Base-by-base conservation (phyloP, 2,797 vertebrate species). In the Helicolenus hilgendorfi region DNA sequence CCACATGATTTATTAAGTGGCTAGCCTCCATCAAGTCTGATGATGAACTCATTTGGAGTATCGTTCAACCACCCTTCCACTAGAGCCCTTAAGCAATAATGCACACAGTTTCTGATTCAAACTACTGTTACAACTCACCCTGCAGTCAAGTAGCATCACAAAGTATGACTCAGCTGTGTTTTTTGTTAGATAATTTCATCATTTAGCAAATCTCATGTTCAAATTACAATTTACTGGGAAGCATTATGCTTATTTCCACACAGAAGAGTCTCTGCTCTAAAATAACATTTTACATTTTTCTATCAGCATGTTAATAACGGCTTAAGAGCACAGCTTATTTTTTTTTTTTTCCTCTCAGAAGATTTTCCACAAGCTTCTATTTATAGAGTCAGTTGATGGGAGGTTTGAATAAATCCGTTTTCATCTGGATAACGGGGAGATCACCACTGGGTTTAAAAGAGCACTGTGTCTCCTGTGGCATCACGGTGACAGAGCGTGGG, bases 391-490 rank as follows among this genome's bases (percentile, higher is more conserved):
- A 58, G 94, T 91, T 92, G 94, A 96, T 95, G 94, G 92, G 93
- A 89, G 96, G 93, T 96, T 96, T 94, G 96, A 97, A 94, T 96
- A 97, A 97, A 96, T 97, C 96, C 94, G 89, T 96, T 96, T 96
- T 96, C 91, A 96, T 97, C 96, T 97, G 96, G 96, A 97, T 97
- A 96, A 96, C 92, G 83, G 90, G 90, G 94, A 93, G 95, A 95
- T 97, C 93, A 96, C 94, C 93, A 93, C 92, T 93, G 92, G 96
- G 93, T 97, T 97, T 96, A 96, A 97, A 97, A 96, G 96, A 97
- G 95, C 95, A 94, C 93, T 71, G 89, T 76, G 88, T 92, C 91
- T 89, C 91, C 85, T 56, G 87, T 91, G 91, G 93, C 89, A 92
- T 95, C 86, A 33, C 7, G 74, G 88, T 84, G 92, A 92, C 93